Base-by-base conservation (phyloP, 92 coral and sea anemone genomes). In the Siderastrea radians region DNA sequence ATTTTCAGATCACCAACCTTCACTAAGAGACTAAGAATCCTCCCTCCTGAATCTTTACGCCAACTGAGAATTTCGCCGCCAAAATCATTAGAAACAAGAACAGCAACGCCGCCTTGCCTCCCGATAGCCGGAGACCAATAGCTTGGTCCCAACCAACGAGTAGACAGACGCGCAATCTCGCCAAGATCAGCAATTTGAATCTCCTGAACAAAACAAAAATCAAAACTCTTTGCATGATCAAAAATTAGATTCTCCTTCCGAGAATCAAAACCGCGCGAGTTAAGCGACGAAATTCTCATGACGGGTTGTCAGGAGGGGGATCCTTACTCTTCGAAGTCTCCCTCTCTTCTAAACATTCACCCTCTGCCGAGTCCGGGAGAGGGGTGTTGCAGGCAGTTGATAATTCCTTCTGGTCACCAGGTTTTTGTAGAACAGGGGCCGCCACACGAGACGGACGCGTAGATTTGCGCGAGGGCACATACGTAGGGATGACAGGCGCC, bases 121-220 rank as follows among this genome's bases (percentile, higher is more conserved):
- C 74, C 84, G 0, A 50, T 1, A 5, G 84, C 63, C 1, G 84
- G 74, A 19, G 74, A 79, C 74, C 74, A 64, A n/a, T 17, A 66
- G 6, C 74, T 49, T 0, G 49, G 74, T 0, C 84, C 84, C 5
- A 13, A n/a, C 84, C 84, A 79, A 0, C 73, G 12, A 3, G 60
- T 11, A 12, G 26, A 2, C 12, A 79, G 11, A 49, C 6, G 4
- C 2, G 19, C 3, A 79, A 49, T 4, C 1, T 0, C 2, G 0
- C 1, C 0, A 0, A 0, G 3, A 7, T 11, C 14, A 1, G 71
- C 1, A 2, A 65, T 12, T 7, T 45, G 16, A 3, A 63, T 64
- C 13, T 79, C 74, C 10, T 79, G 84, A 50, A 77, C 2, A 8
- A 79, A 79, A 10, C 38, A 26, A 65, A 51, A 0, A 38, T 50